Evolutionary conservation across 2,113 vertebrate species (phyloP).

Genomic region (Upupa epops): DNA sequence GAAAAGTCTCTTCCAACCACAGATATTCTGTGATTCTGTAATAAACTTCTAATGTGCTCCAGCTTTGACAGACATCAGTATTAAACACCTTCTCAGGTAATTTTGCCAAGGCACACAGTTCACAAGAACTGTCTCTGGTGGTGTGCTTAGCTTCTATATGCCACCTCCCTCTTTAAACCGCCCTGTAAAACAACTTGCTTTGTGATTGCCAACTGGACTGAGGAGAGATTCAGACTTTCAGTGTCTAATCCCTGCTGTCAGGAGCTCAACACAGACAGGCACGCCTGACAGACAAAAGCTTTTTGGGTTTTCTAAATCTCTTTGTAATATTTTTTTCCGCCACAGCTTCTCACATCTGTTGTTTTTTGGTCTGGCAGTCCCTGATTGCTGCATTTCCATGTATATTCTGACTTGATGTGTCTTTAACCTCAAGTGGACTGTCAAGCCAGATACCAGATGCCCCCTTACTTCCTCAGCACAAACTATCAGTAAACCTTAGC

Average conservation of each 20-base stretch:
- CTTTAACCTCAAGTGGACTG: conserved; percentile 49
- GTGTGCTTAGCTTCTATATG: not conserved
- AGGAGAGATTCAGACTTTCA: not conserved
- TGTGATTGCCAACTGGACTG: not conserved
- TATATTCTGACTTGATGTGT: not conserved
- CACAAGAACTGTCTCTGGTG: not conserved
- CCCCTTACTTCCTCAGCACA: conserved; percentile 51
- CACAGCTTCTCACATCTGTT: not conserved
- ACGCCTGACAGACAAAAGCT: not conserved
- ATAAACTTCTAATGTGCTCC: not conserved
- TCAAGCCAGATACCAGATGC: conserved; percentile 28
- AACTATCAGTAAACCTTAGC: conserved; percentile 69
- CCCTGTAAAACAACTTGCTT: not conserved
- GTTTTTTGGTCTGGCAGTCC: not conserved
- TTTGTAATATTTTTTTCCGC: not conserved
- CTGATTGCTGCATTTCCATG: not conserved
- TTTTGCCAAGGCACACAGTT: not conserved
- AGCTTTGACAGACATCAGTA: not conserved
- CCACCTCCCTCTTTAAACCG: not conserved
- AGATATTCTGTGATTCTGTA: too few species aligned
- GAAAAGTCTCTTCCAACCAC: too few species aligned
- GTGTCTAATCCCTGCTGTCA: not conserved
- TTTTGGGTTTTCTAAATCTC: not conserved
- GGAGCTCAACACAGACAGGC: not conserved
- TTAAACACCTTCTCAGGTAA: not conserved